These are phyloP conservation scores for Bombus pascuorum DNA, from an alignment of 1,140 invertebrate genomes.

Conservation along the genomic window DNA sequence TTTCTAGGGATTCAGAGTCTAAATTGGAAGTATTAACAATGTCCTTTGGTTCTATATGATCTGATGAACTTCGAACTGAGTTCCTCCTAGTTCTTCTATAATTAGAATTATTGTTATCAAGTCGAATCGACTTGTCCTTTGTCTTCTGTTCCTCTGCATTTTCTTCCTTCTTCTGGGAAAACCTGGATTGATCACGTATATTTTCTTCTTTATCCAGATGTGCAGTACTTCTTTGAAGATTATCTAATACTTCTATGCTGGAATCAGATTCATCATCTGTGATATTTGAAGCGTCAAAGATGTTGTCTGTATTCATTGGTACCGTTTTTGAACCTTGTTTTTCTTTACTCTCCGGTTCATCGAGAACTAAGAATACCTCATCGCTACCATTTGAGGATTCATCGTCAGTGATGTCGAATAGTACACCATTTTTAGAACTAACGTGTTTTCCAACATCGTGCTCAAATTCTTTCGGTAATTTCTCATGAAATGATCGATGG, in stretches of 20 bases:
- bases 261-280: constrained; percentile 77
- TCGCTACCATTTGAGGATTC: constrained; percentile 67
- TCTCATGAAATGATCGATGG: neutral
- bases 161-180: neutral
- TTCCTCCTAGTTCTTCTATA: neutral
- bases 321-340: neutral
- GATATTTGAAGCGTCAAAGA: constrained; percentile 61
- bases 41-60: neutral
- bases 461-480: neutral
- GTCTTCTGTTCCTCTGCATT: neutral
- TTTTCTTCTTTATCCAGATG: neutral
- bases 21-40: neutral
- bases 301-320: neutral
- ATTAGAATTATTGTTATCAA: constrained; percentile 31
- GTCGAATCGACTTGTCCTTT: neutral
- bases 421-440: constrained; percentile 33
- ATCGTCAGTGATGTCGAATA: constrained; percentile 76
- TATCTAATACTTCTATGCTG: constrained; percentile 43
- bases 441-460: neutral
- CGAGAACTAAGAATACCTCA: neutral
- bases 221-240: constrained; percentile 14
- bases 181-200: neutral
- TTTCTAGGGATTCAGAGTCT: neutral
- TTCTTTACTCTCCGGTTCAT: neutral
- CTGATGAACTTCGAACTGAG: neutral